Conservation (phyloP, 2,888 invertebrate genomes). For the Rotaria macrura region DNA sequence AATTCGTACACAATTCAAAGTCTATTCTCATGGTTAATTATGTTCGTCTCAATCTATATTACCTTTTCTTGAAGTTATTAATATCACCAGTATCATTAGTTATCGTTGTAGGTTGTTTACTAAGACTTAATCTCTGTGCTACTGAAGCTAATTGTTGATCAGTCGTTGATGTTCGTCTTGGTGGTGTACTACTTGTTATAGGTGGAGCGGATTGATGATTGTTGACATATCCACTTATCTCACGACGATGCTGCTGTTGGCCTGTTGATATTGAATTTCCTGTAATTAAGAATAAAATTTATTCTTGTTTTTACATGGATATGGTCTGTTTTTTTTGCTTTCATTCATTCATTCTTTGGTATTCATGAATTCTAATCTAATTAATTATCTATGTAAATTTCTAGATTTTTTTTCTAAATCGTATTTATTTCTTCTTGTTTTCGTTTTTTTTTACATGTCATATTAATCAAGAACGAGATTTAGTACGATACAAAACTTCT, state of each 20-base stretch:
- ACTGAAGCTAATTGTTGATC: neutral
- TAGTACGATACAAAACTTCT: neutral
- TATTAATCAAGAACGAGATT: neutral
- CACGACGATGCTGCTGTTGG: neutral
- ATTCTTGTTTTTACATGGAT: neutral
- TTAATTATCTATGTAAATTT: neutral
- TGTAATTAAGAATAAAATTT: neutral
- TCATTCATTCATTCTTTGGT: neutral
- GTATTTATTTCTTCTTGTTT: neutral
- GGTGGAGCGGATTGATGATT: neutral
- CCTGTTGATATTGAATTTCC: neutral
- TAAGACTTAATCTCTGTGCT: neutral
- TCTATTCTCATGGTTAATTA: neutral
- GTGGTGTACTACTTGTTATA: neutral
- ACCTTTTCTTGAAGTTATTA: neutral
- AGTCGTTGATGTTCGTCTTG: neutral
- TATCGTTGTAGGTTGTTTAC: neutral
- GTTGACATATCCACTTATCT: neutral
- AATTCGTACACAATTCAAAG: neutral
- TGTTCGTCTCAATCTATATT: neutral
- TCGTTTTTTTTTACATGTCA: neutral
- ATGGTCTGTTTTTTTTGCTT: neutral
- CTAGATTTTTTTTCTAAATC: neutral
- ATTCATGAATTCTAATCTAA: neutral
- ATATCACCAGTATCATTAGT: neutral